phyloP scores from a whole-genome alignment of 2,888 invertebrate species.

The Bembecia ichneumoniformis region DNA sequence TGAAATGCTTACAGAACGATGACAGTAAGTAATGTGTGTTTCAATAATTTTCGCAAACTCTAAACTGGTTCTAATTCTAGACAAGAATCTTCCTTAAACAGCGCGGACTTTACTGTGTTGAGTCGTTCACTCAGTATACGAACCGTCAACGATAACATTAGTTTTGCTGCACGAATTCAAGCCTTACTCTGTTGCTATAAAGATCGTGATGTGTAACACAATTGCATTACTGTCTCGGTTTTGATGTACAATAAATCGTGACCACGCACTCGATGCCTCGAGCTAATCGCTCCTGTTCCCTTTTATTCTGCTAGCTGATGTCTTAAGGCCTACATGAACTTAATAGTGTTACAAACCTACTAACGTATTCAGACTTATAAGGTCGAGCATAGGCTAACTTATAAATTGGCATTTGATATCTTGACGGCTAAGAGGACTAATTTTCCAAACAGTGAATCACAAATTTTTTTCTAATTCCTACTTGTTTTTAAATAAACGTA shows the following conservation, averaged over 20 bases:
- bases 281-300: conserved; percentile 63
- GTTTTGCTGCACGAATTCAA: conserved; percentile 19
- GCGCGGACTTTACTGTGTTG: conserved; percentile 38
- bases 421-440: too few species aligned
- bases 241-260: conserved; percentile 44
- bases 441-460: too few species aligned
- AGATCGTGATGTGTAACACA: neutral
- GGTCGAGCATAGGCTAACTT: neutral
- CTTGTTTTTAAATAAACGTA: too few species aligned
- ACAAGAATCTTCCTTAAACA: conserved; percentile 59
- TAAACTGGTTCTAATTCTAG: conserved; percentile 37
- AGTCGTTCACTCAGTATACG: conserved; percentile 4
- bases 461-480: too few species aligned
- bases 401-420: too few species aligned
- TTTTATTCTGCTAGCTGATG: conserved; percentile 29
- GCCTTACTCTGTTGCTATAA: conserved; percentile 7
- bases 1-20: too few species aligned
- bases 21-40: conserved; percentile 2
- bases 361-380: too few species aligned
- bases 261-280: conserved; percentile 47
- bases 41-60: conserved; percentile 29
- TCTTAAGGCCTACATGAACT: conserved; percentile 2
- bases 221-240: conserved; percentile 11
- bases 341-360: neutral
- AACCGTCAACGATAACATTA: conserved; percentile 13